These are phyloP conservation scores for Brienomyrus brachyistius DNA, from an alignment of 2,113 vertebrate genomes.

Conservation along the genomic window DNA sequence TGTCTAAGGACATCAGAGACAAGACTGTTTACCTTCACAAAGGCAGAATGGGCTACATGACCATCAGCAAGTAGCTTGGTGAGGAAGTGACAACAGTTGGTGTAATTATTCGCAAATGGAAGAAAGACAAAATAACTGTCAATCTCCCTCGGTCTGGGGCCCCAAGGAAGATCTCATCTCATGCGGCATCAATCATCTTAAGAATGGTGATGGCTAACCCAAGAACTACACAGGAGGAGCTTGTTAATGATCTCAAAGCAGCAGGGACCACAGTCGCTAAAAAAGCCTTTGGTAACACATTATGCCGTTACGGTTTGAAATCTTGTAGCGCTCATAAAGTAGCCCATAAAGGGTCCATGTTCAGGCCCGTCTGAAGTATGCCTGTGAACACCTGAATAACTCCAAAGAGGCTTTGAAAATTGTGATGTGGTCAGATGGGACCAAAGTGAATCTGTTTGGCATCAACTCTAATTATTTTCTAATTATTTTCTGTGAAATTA, in stretches of 20 bases:
- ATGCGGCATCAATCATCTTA: not conserved
- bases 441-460: not conserved
- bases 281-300: too few species aligned
- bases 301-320: not conserved
- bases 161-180: not conserved
- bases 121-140: not conserved
- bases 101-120: not conserved
- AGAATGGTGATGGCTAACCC: not conserved
- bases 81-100: too few species aligned
- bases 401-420: slow-evolving; percentile 1
- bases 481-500: too few species aligned
- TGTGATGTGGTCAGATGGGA: slow-evolving; percentile 17
- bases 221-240: not conserved
- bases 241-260: too few species aligned
- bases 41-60: not conserved
- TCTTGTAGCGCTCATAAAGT: not conserved
- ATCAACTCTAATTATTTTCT: not conserved
- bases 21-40: too few species aligned
- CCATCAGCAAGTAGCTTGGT: not conserved
- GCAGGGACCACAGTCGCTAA: too few species aligned
- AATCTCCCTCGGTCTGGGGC: not conserved
- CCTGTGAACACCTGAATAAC: not conserved
- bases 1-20: too few species aligned
- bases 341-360: too few species aligned
- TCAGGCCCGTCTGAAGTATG: not conserved